Conservation (phyloP, 2,113 vertebrate species). For the Alexandromys fortis region DNA sequence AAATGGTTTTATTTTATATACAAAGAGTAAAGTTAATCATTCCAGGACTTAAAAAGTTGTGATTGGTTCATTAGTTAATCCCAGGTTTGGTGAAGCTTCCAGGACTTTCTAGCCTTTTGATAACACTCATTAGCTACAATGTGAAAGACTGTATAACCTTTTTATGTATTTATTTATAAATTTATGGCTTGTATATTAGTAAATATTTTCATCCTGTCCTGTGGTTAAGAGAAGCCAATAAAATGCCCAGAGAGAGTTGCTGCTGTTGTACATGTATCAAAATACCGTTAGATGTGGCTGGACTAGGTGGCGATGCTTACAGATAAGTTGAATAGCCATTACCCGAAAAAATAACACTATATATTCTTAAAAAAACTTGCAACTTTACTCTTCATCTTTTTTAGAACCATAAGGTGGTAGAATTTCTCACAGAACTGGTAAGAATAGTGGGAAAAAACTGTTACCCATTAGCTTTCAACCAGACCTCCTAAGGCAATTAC, state of each 20-base stretch:
- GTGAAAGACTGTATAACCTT: background rate
- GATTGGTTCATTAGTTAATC: background rate
- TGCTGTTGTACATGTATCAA: background rate
- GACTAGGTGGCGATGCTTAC: background rate
- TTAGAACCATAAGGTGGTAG: background rate
- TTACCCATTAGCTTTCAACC: background rate
- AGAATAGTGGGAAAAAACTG: background rate
- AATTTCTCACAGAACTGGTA: background rate
- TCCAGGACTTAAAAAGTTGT: background rate
- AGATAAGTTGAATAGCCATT: background rate
- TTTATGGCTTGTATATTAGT: background rate
- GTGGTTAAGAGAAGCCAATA: background rate
- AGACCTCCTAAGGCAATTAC: fast-evolving
- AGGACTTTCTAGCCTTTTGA: background rate
- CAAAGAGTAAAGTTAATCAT: background rate
- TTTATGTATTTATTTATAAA: background rate
- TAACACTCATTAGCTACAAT: background rate
- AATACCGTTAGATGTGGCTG: background rate
- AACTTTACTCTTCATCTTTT: background rate
- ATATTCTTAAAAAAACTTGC: background rate
- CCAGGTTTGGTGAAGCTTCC: background rate
- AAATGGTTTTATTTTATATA: background rate
- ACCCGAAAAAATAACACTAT: background rate
- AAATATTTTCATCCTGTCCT: background rate
- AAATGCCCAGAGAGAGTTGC: background rate